Evolutionary conservation across 2,888 invertebrate species (phyloP).

Genomic region (Oscheius sp.): DNA sequence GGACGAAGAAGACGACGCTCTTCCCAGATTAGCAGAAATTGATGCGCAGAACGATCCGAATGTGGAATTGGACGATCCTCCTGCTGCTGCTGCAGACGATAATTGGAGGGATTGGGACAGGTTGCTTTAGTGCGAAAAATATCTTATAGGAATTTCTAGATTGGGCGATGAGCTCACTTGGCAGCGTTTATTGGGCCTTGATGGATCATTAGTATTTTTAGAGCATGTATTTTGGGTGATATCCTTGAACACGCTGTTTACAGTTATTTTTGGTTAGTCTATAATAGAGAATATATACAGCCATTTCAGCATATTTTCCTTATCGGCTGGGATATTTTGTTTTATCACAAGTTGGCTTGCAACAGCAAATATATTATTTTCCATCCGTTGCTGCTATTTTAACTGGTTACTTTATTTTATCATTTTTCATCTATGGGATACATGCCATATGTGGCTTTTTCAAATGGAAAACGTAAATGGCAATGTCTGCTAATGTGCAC

Average conservation of each 20-base stretch:
- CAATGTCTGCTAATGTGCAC: neutral
- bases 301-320: conserved; percentile 85
- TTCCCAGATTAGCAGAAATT: neutral
- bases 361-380: conserved; percentile 79
- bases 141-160: conserved; percentile 73
- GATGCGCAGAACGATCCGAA: conserved; percentile 31
- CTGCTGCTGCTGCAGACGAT: conserved; percentile 53
- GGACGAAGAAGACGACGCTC: conserved; percentile 12
- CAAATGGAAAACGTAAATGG: conserved; percentile 73
- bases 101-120: conserved; percentile 66
- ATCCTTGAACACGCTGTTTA: conserved; percentile 93
- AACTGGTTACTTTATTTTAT: conserved; percentile 86
- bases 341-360: conserved; percentile 81
- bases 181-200: conserved; percentile 85
- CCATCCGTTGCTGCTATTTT: conserved; percentile 74
- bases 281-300: neutral
- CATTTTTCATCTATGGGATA: conserved; percentile 84
- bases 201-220: conserved; percentile 94
- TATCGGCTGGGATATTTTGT: conserved; percentile 92
- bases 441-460: conserved; percentile 84
- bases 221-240: conserved; percentile 99
- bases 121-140: neutral
- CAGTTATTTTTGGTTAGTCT: conserved; percentile 85
- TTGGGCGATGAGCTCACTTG: conserved; percentile 95
- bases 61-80: conserved; percentile 1